Evolutionary conservation across 2,113 vertebrate species (phyloP).

Genomic region (Semicossyphus pulcher): DNA sequence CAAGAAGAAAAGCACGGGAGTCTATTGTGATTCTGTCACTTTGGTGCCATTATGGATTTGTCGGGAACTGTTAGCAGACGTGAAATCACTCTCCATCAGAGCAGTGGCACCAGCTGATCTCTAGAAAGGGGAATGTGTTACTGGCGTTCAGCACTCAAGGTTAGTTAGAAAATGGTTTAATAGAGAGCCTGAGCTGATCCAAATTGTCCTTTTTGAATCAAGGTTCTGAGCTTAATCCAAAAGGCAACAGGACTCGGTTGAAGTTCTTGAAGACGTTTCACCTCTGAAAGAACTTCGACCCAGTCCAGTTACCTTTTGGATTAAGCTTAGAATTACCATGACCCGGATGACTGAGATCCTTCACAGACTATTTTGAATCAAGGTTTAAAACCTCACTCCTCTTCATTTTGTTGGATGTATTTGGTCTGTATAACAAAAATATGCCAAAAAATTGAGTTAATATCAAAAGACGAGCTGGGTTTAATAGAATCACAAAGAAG

Average conservation of each 20-base stretch:
- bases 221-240: too few species aligned
- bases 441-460: too few species aligned
- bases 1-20: slow-evolving; percentile 45
- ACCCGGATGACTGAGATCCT: too few species aligned
- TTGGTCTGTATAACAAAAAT: slow-evolving; percentile 12
- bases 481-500: too few species aligned
- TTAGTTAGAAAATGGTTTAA: slow-evolving; percentile 11
- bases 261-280: too few species aligned
- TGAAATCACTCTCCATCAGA: slow-evolving; percentile 40
- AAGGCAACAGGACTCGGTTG: too few species aligned
- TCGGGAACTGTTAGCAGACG: slow-evolving; percentile 50
- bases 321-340: too few species aligned
- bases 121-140: slow-evolving; percentile 21
- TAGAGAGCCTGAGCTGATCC: neutral
- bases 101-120: slow-evolving; percentile 14
- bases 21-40: slow-evolving; percentile 70
- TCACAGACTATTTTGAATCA: neutral
- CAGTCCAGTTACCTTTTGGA: too few species aligned
- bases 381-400: neutral
- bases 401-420: neutral
- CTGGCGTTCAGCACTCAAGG: neutral
- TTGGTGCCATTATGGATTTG: slow-evolving; percentile 65
- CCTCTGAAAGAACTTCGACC: too few species aligned
- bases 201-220: neutral
- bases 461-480: too few species aligned